phyloP scores from a whole-genome alignment of 1,140 invertebrate species.

The Ctenoplectra terminalis region DNA sequence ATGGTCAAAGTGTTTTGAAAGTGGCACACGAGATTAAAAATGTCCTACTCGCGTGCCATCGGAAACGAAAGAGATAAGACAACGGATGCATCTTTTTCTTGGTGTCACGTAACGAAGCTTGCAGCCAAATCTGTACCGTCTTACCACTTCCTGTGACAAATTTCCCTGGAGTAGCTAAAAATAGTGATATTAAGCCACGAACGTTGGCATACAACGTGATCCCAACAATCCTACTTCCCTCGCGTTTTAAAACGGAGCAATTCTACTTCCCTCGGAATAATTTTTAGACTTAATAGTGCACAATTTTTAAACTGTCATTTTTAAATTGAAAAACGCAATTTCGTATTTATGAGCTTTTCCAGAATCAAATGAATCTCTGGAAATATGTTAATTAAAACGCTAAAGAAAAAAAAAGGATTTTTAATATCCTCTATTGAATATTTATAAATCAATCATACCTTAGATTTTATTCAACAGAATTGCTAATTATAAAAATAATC shows the following conservation, averaged over 20 bases:
- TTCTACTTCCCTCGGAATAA: no score
- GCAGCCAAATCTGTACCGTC: background rate
- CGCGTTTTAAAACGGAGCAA: background rate
- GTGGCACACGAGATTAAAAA: background rate
- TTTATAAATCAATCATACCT: no score
- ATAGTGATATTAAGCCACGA: slow-evolving; percentile 1
- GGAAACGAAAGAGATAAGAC: background rate
- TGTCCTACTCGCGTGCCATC: background rate
- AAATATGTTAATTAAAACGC: no score
- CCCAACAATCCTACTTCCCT: background rate
- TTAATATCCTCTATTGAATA: no score
- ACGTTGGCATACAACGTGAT: background rate
- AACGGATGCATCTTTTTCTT: background rate
- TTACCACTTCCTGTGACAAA: slow-evolving; percentile 20
- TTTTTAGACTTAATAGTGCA: background rate
- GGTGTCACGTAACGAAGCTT: background rate
- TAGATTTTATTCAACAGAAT: no score
- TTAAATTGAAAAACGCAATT: no score
- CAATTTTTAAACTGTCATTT: no score
- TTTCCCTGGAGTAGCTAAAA: slow-evolving; percentile 5
- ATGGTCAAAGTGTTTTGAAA: background rate
- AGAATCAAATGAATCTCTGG: no score
- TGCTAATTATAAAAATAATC: no score
- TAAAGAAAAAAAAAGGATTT: no score
- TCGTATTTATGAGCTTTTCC: no score